Evolutionary conservation across 2,797 vertebrate genomes (phyloP), one percentile per base, ranked within the genome.

Genomic region (Callimico goeldii): DNA sequence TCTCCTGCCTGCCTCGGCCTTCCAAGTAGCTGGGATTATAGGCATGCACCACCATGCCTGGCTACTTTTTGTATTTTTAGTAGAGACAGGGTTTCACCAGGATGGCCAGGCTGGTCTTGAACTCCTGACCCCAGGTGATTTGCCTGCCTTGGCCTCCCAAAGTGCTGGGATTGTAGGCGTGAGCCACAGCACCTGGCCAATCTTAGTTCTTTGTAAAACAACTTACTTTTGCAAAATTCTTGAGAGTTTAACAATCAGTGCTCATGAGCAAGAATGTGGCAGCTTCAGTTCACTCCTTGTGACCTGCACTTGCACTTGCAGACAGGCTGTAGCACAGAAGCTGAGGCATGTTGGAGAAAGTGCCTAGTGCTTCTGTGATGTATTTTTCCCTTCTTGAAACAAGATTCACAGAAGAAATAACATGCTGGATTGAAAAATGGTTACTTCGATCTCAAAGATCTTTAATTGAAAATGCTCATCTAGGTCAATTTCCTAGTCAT

Each of bases 311-410:
- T 79, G 39, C 7, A 13, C 73, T 46, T 0, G 5, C 43, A 43
- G 58, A 61, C 50, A 90, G 64, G 28, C 57, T 36, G 30, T n/a
- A 7, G 28, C n/a, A 46, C 15, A 41, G 88, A 77, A 92, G 73
- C 81, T 3, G 10, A 85, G 58, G 10, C 15, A 14, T 43, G 46
- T 6, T 15, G n/a, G 26, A 88, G 67, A 94, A 77, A 77, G 67
- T 58, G 50, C 33, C 90, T 64, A 88, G 33, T 20, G 19, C 75
- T 72, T 50, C 52, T 80, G 30, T 48, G 64, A 85, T 52, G 26
- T 57, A 26, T 82, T 83, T 94, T 85, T 70, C 81, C 90, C 58
- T 64, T 92, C 22, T 67, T 77, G 88, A 95, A 87, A 81, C 9
- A 81, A 92, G 55, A 94, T 73, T 88, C 39, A 15, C 8, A 64